Base-by-base conservation (phyloP, 2,888 invertebrate species). In the Drosophila mulleri region DNA sequence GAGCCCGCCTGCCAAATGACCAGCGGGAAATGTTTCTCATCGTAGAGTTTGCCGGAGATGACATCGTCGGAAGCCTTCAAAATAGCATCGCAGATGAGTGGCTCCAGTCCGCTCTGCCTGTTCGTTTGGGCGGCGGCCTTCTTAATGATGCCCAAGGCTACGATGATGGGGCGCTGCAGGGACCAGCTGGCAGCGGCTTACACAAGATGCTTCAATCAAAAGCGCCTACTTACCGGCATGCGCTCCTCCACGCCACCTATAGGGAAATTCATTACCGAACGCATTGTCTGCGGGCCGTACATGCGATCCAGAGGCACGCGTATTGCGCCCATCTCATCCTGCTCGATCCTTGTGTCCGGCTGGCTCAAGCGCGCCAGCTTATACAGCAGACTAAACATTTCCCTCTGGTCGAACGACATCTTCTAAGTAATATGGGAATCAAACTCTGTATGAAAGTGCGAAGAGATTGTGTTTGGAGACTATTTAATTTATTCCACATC, bases 1-100 rank as follows among this genome's bases (percentile, higher is more conserved):
- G 98, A 98, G 5, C 99, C 99, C 0, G 99, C 99, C 94, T 99
- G 99, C 99, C 99, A 99, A 89, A 99, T 97, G 72, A 98, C 98
- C 47, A 99, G 94, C 0, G 99, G 99, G 92, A 99, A 99, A 93
- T 99, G 98, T 3, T 83, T 54, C 26, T 98, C 97, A 91, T 86
- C 78, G 35, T 97, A 97, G 45, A 99, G 94, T 92, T 97, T 96
- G 32, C 98, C 99, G 50, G 95, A 95, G 75, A 98, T 97, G 1
- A 99, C 98, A 91, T 98, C 98, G 91, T 98, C 98, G 11, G 97
- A 96, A 23, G 98, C 99, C 92, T 95, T 93, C 69, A 96, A 95
- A 74, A 99, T 98, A 0, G 97, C 97, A 59, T 96, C 96, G 12
- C 97, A 96, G 32, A 99, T 81, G 92, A 96, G 96, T 12, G 95